phyloP scores from a whole-genome alignment of 1,140 invertebrate species.

The Lepidurus couesii region DNA sequence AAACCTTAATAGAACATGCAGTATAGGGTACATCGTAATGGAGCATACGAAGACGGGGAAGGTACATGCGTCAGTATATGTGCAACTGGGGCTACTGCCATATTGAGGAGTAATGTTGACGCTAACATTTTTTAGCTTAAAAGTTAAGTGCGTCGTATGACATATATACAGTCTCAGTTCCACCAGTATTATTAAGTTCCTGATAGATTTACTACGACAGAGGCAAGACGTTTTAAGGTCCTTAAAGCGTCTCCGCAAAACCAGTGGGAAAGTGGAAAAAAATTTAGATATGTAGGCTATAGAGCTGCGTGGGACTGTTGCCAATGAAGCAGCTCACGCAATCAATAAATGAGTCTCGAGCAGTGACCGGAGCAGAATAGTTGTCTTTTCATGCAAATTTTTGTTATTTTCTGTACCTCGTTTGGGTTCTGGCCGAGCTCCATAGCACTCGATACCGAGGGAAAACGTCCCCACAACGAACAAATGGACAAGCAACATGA shows the following conservation, averaged over 20 bases:
- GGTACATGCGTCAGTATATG: too few species aligned
- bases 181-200: too few species aligned
- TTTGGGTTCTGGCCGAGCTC: not conserved
- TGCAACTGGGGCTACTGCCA: too few species aligned
- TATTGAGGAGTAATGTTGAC: too few species aligned
- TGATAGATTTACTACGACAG: too few species aligned
- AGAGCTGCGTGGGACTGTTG: not conserved
- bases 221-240: not conserved
- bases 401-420: not conserved
- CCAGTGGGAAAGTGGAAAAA: not conserved
- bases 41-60: too few species aligned
- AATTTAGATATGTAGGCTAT: not conserved
- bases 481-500: conserved; percentile 15
- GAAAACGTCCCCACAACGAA: conserved; percentile 21
- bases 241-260: not conserved
- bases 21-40: too few species aligned
- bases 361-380: not conserved
- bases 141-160: too few species aligned
- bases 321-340: conserved; percentile 7
- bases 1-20: too few species aligned
- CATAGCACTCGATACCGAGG: conserved; percentile 9
- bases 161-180: too few species aligned
- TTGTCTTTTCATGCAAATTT: not conserved
- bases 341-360: not conserved
- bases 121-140: too few species aligned